These are phyloP conservation scores for Progne subis DNA, from an alignment of 2,113 vertebrate genomes.

Conservation along the genomic window DNA sequence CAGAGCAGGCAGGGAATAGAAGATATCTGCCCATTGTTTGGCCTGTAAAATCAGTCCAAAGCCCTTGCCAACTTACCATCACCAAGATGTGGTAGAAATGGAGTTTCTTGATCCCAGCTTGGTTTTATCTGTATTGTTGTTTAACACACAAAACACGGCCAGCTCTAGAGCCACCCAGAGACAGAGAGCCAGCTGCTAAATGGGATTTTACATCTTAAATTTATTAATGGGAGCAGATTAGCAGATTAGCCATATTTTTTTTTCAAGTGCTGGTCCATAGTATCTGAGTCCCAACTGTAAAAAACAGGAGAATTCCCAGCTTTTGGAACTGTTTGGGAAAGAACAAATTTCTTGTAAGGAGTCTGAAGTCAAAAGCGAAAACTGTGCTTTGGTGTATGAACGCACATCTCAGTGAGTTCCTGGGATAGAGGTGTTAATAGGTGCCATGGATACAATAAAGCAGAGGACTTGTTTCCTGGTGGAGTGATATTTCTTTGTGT, in stretches of 20 bases:
- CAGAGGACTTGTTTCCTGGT: background rate
- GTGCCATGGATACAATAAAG: conserved; percentile 7
- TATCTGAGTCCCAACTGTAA: background rate
- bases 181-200: background rate
- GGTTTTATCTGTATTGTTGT: background rate
- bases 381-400: background rate
- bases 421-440: background rate
- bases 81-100: background rate
- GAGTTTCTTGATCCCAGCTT: background rate
- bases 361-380: background rate
- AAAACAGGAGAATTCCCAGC: background rate
- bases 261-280: background rate
- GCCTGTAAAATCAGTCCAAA: background rate
- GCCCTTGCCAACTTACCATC: background rate
- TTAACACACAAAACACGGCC: background rate
- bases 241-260: background rate
- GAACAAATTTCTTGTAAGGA: background rate
- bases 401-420: background rate
- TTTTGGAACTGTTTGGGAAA: background rate
- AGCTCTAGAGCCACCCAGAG: background rate
- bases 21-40: background rate
- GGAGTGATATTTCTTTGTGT: background rate
- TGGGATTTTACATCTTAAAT: background rate
- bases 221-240: background rate
- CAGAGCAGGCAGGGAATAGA: background rate